Evolutionary conservation across 2,113 vertebrate species (phyloP), one percentile per base, ranked within the genome.

Genomic region (Erythrocercus mccallii): DNA sequence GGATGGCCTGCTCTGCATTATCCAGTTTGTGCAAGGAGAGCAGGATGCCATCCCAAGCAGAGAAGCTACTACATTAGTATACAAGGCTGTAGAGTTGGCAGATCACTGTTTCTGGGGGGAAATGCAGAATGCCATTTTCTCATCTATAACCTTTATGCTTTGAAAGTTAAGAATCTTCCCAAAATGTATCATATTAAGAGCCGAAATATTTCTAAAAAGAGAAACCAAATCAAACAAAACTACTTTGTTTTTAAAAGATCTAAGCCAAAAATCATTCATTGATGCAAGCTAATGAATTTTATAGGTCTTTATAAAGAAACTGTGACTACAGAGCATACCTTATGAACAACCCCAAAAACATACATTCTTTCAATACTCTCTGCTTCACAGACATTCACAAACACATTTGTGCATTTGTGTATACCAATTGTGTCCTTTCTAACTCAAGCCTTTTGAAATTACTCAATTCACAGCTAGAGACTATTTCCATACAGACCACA

Each of bases 11-110:
- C 27, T 60, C 28, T 60, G 31, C 50, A 31, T 28, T 86, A 47
- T 9, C 13, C 22, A 38, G 38, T 74, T 53, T 58, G 44, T 48
- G 19, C 44, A 61, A 28, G 1, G 12, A 51, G 27, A 76, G 57
- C 0, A 0, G 44, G 21, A 13, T 27, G 11, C 22, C 0, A 0
- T 28, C 40, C 53, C 53, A 64, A 38, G n/a, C 2, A 3, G 6
- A 76, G 28, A 24, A 60, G 19, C 6, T 28, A 7, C 22, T 9
- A 7, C 6, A 16, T 27, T 13, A 20, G 9, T 12, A 8, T 10
- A 24, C 6, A 28, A 27, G 18, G 12, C 13, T 25, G 27, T 38
- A 42, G 10, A 48, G 18, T 8, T 70, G 16, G 30, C 25, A 81
- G 58, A 58, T 62, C 28, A 14, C 16, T 64, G 7, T 15, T 44